Evolutionary conservation across 2,113 vertebrate species (phyloP).

Genomic region (Hystrix brachyura): DNA sequence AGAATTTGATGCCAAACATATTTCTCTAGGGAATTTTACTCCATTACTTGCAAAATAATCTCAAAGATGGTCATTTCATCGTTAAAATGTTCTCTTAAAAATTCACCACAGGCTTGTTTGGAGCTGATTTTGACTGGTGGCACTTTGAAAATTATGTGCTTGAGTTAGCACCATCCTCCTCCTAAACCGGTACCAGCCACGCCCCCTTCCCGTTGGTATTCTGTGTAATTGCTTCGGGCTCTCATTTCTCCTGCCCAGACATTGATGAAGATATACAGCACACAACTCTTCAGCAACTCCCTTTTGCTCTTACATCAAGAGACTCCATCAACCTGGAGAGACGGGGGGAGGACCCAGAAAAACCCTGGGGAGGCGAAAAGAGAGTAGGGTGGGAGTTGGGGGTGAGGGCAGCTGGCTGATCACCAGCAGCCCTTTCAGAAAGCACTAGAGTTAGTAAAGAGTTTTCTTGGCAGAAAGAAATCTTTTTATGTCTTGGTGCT

Average conservation of each 20-base stretch:
- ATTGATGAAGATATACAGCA: constrained; percentile 42
- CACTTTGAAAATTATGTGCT: constrained; percentile 43
- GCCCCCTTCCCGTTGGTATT: neutral
- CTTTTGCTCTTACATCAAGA: constrained; percentile 31
- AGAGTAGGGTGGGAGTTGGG: no score
- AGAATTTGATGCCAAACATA: constrained; percentile 21
- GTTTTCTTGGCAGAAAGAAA: constrained; percentile 55
- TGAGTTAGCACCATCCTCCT: constrained; percentile 25
- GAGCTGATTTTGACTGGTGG: neutral
- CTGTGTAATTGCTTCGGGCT: constrained; percentile 37
- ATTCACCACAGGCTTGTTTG: neutral
- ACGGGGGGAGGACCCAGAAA: neutral
- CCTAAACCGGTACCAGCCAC: neutral
- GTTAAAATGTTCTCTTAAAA: neutral
- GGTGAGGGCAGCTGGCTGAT: neutral
- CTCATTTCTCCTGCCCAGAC: constrained; percentile 34
- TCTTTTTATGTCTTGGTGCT: neutral
- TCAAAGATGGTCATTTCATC: constrained; percentile 58
- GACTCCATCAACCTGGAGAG: constrained; percentile 62
- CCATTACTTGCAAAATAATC: constrained; percentile 38
- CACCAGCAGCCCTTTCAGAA: neutral
- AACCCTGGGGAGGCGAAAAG: neutral
- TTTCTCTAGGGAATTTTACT: constrained; percentile 64
- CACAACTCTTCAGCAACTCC: neutral
- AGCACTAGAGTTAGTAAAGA: neutral